Evolutionary conservation across 2,797 vertebrate species (phyloP).

Genomic region (Cygnus olor): DNA sequence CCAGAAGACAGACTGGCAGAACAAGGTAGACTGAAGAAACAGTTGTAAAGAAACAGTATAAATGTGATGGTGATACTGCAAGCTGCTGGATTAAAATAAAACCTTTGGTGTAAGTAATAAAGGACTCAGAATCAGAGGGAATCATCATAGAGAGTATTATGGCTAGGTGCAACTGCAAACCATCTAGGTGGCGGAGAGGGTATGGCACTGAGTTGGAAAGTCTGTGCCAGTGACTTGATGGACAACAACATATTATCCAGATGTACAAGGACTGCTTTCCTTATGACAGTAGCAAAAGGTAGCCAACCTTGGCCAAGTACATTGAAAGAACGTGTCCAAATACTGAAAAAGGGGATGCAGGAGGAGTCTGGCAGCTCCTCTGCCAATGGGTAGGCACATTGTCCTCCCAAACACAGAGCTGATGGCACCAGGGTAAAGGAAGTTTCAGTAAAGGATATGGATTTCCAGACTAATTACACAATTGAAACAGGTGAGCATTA

Average conservation of each 20-base stretch:
- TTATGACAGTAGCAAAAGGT: not conserved
- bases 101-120: not conserved
- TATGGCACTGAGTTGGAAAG: not conserved
- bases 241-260: conserved; percentile 16
- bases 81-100: not conserved
- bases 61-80: not conserved
- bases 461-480: not conserved
- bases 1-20: not conserved
- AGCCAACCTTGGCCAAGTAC: not conserved
- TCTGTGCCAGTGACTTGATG: conserved; percentile 55
- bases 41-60: not conserved
- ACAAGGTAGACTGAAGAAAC: not conserved
- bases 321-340: not conserved
- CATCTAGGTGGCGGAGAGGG: not conserved
- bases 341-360: not conserved
- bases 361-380: not conserved
- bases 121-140: not conserved
- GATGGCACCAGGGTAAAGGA: not conserved
- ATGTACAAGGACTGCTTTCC: not conserved
- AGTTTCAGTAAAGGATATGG: not conserved
- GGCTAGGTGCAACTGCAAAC: not conserved
- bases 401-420: not conserved
- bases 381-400: not conserved
- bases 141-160: not conserved
- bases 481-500: not conserved